These are phyloP conservation scores for Pipistrellus kuhlii DNA, from an alignment of 2,797 vertebrate species.

Conservation along the genomic window DNA sequence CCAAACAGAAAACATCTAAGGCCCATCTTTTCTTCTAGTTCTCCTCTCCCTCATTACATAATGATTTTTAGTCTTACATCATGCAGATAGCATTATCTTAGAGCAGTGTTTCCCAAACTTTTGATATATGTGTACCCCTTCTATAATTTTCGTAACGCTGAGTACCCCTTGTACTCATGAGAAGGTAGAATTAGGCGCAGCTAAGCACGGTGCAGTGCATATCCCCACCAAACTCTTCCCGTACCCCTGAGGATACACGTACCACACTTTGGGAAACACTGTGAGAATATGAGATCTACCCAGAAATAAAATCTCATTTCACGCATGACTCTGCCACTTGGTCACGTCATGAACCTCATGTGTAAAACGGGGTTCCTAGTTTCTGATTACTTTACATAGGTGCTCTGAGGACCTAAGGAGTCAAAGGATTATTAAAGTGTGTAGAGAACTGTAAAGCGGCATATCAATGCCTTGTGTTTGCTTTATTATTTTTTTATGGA, in stretches of 20 bases:
- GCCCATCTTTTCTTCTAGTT: not conserved
- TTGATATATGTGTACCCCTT: no score
- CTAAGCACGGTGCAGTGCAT: no score
- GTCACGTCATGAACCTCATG: not conserved
- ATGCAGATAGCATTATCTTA: not conserved
- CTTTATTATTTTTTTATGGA: not conserved
- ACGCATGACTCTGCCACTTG: not conserved
- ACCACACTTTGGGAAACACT: no score
- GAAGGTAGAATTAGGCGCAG: no score
- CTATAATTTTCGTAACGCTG: no score
- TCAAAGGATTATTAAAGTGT: not conserved
- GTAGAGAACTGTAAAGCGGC: slow-evolving; percentile 41
- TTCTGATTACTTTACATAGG: not conserved
- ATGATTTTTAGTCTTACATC: not conserved
- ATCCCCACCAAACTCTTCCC: no score
- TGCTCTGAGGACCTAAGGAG: not conserved
- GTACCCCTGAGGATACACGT: no score
- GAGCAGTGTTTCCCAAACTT: not conserved
- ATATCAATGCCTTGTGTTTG: not conserved
- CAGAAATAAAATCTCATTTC: slow-evolving; percentile 23
- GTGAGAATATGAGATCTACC: not conserved
- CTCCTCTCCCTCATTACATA: not conserved
- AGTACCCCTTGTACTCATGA: no score
- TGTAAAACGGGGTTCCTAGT: not conserved
- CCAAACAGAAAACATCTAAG: slow-evolving; percentile 59